Percentiles rank a stretch among this genome's conserved stretches.
These are phyloP conservation scores for Halcyon malimbica DNA, from an alignment of 2,113 vertebrate genomes.

Conservation along the genomic window DNA sequence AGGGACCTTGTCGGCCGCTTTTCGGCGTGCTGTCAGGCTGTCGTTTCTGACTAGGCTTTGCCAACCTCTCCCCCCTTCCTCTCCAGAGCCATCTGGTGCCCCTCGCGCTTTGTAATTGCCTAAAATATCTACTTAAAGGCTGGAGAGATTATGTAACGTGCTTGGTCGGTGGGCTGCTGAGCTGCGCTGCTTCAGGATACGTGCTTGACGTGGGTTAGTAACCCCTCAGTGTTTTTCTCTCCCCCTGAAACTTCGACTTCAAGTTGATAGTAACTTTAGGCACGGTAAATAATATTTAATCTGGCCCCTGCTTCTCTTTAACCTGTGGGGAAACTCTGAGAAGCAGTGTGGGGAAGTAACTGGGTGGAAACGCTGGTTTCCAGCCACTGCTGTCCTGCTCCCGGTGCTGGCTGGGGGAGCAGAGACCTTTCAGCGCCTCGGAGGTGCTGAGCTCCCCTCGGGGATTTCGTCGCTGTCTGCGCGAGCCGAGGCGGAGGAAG, in stretches of 20 bases:
- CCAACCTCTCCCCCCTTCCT: rapidly evolving
- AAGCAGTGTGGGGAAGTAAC: neutral
- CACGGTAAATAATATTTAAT: neutral
- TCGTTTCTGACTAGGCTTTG: neutral
- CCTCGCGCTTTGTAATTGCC: neutral
- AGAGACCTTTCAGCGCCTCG: neutral
- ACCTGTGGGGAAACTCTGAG: rapidly evolving
- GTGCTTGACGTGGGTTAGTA: rapidly evolving
- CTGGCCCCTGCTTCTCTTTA: rapidly evolving
- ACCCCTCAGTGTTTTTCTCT: neutral
- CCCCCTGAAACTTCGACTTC: neutral
- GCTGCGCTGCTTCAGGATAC: rapidly evolving
- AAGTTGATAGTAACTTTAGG: neutral
- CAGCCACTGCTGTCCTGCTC: neutral
- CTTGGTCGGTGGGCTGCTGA: neutral
- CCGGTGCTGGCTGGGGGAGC: neutral
- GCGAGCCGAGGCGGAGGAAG: neutral
- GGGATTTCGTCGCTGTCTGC: rapidly evolving
- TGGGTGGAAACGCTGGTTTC: neutral
- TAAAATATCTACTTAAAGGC: neutral
- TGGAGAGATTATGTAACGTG: rapidly evolving
- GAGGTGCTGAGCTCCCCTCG: neutral
- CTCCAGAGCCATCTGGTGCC: neutral
- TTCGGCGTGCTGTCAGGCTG: rapidly evolving
- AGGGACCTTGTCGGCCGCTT: neutral